Percentiles rank a stretch among this genome's conserved stretches.
Conservation (phyloP, 2,797 vertebrate genomes). For the Labroides dimidiatus region DNA sequence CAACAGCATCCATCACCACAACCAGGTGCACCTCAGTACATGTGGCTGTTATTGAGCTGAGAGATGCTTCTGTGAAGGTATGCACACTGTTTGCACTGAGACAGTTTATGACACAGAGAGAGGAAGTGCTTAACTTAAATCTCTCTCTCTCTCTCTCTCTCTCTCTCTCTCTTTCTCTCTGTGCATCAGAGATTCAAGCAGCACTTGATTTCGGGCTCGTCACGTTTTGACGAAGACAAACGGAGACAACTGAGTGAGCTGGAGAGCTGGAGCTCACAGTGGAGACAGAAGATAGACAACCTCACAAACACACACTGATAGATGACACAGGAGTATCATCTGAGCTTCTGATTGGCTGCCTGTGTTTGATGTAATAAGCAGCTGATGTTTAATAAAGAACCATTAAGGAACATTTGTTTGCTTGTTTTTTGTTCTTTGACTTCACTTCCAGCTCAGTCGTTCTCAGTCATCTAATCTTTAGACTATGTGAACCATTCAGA, state of each 20-base stretch:
- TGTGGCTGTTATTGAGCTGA: slow-evolving; percentile 75
- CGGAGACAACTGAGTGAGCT: slow-evolving; percentile 61
- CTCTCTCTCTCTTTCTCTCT: slow-evolving; percentile 11
- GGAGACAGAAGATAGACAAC: slow-evolving; percentile 61
- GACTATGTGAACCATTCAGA: too few species aligned
- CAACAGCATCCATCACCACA: slow-evolving; percentile 80
- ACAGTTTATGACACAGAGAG: neutral
- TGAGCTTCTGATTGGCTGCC: neutral
- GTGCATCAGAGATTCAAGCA: slow-evolving; percentile 77
- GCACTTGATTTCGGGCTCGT: slow-evolving; percentile 58
- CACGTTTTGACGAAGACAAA: slow-evolving; percentile 64
- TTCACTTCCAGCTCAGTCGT: too few species aligned
- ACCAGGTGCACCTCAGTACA: slow-evolving; percentile 84
- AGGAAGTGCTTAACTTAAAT: neutral
- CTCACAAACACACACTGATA: neutral
- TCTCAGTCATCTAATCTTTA: too few species aligned
- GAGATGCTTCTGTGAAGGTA: slow-evolving; percentile 86
- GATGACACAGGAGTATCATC: too few species aligned
- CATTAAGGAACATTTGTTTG: too few species aligned
- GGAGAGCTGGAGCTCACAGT: slow-evolving; percentile 78
- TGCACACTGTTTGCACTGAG: neutral
- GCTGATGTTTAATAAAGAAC: too few species aligned
- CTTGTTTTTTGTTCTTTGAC: too few species aligned
- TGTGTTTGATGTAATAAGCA: neutral
- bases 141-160: slow-evolving; percentile 13